Base-by-base conservation (phyloP, 2,797 vertebrate genomes). In the Ciconia nigra region DNA sequence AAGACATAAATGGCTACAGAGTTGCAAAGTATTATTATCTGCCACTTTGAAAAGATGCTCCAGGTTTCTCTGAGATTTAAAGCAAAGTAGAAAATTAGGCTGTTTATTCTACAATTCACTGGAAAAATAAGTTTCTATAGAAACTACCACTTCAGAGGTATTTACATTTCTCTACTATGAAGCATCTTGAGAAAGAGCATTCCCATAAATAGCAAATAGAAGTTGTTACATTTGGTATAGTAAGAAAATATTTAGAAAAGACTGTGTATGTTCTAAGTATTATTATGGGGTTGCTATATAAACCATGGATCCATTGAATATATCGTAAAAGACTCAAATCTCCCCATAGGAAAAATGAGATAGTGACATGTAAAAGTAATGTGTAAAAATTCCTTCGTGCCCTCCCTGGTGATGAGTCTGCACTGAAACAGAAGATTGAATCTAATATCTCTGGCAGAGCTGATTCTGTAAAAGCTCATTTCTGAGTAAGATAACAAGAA, bases 111-210 rank as follows among this genome's bases (percentile, higher is more conserved):
- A 57, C 79, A 90, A 25, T 94, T 92, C 71, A 72, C 49, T 87
- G 65, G 87, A 83, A 92, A 95, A 96, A 83, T 55, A 94, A 97
- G 94, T 96, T 90, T 94, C 93, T 96, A 92, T 79, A 95, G 97
- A 95, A 97, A 96, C 93, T 87, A 47, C 86, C 76, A 91, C 70
- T 93, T 95, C 58, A 89, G 72, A 90, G 69, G 47, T 96, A 92
- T 96, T 97, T 95, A 96, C 72, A 35, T 93, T 89, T 77, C 87
- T 91, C 74, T 81, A 57, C 87, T 72, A 37, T 49, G 87, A 96
- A 91, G 58, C 62, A 61, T 90, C 83, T 93, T 89, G 54, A 96
- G 90, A 88, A 95, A 82, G 24, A 90, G n/a, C 89, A 76, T 92
- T 92, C 46, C 90, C 89, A 93, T 83, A 94, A 96, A 97, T 61